Evolutionary conservation across 2,113 vertebrate species (phyloP).

Genomic region (Jaculus jaculus): DNA sequence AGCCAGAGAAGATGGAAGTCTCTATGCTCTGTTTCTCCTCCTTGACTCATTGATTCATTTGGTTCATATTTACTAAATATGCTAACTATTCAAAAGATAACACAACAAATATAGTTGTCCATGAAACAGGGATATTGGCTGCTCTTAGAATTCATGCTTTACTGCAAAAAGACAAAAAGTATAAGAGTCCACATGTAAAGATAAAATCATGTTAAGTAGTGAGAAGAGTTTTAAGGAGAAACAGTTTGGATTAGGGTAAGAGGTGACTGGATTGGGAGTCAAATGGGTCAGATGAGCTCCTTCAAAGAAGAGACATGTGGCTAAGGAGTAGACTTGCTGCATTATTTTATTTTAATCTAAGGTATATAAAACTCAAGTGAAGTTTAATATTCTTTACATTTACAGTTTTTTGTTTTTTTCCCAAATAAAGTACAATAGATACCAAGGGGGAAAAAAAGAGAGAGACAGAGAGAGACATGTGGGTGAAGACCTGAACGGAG

Average conservation of each 20-base stretch:
- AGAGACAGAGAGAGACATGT: too few relatives aligned
- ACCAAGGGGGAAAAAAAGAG: background rate
- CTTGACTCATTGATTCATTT: background rate
- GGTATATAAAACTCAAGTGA: too few relatives aligned
- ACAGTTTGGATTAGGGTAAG: background rate
- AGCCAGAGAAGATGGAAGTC: background rate
- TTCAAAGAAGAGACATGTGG: background rate
- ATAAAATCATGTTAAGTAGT: background rate
- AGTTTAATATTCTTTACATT: too few relatives aligned
- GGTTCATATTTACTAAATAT: background rate
- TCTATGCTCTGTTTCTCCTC: background rate
- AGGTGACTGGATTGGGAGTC: background rate
- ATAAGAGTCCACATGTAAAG: background rate
- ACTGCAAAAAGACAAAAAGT: constrained; percentile 2
- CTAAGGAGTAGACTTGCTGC: background rate
- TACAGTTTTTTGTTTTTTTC: too few relatives aligned
- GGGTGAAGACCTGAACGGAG: background rate
- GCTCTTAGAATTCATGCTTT: background rate
- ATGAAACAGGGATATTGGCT: background rate
- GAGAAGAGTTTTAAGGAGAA: constrained; percentile 23
- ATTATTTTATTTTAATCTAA: too few relatives aligned
- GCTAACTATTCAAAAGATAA: background rate
- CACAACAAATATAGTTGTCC: background rate
- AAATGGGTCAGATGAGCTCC: background rate
- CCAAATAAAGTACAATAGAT: too few relatives aligned